These are phyloP conservation scores for Phalacrocorax carbo DNA, from an alignment of 2,113 vertebrate species.

Conservation along the genomic window DNA sequence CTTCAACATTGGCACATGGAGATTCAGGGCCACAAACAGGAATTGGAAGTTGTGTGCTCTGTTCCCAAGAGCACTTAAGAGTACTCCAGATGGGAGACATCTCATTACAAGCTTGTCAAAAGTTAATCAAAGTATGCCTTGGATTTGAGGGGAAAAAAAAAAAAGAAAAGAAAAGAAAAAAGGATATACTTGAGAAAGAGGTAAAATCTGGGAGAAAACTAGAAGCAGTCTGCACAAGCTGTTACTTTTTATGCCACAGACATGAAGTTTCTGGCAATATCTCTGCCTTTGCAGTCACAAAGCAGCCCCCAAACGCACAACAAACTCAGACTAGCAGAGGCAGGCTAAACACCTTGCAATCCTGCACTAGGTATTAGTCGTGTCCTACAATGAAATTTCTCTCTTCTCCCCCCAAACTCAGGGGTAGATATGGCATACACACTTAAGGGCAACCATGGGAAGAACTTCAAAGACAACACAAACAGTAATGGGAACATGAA, in stretches of 20 bases:
- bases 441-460: neutral
- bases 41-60: neutral
- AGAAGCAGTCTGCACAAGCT: neutral
- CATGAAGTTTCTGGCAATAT: neutral
- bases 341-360: neutral
- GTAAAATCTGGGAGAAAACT: neutral
- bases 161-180: neutral
- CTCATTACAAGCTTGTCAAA: neutral
- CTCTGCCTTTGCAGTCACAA: neutral
- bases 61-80: neutral
- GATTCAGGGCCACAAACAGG: neutral
- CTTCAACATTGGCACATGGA: neutral
- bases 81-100: neutral
- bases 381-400: neutral
- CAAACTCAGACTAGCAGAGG: neutral
- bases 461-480: neutral
- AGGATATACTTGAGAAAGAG: neutral
- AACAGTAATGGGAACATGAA: neutral
- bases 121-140: neutral
- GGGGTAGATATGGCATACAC: neutral
- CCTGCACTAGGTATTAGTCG: neutral
- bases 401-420: neutral
- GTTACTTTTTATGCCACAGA: neutral
- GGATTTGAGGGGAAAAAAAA: neutral
- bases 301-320: neutral